Evolutionary conservation across 2,888 invertebrate genomes (phyloP).

Genomic region (Muschampia plurimacula): DNA sequence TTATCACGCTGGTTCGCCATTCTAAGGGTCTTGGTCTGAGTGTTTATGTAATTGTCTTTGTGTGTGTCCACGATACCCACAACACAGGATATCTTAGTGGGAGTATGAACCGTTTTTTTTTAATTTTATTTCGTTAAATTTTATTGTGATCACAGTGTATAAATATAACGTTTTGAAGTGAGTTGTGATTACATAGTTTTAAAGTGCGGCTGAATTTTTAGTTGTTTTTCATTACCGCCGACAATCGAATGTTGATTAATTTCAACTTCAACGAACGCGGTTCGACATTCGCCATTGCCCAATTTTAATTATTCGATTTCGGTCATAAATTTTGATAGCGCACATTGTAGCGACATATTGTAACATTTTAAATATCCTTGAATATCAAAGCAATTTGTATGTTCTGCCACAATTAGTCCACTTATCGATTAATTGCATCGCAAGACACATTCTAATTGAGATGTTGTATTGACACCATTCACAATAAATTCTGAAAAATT

Average conservation of each 20-base stretch:
- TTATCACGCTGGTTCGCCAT: too few species aligned
- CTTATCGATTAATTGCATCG: conserved; percentile 25
- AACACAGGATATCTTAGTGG: too few species aligned
- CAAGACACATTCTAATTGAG: conserved; percentile 29
- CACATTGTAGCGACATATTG: conserved; percentile 23
- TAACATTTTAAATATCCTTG: conserved; percentile 43
- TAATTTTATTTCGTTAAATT: too few species aligned
- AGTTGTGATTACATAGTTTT: background rate
- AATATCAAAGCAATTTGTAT: conserved; percentile 41
- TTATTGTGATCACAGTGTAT: too few species aligned
- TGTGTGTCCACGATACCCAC: too few species aligned
- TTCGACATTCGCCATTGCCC: conserved; percentile 37
- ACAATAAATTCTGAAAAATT: too few species aligned
- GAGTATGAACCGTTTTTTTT: too few species aligned
- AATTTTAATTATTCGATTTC: conserved; percentile 41
- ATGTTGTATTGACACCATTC: background rate
- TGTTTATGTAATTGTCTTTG: too few species aligned
- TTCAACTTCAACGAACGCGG: background rate
- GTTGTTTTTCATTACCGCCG: conserved; percentile 12
- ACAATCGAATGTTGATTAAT: conserved; percentile 32
- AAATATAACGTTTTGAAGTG: background rate
- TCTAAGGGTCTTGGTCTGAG: too few species aligned
- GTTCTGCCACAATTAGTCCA: conserved; percentile 38
- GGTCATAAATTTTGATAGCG: conserved; percentile 17
- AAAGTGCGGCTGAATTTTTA: conserved; percentile 8